phyloP scores from a whole-genome alignment of 2,888 invertebrate genomes.

The Girardia tigrina region DNA sequence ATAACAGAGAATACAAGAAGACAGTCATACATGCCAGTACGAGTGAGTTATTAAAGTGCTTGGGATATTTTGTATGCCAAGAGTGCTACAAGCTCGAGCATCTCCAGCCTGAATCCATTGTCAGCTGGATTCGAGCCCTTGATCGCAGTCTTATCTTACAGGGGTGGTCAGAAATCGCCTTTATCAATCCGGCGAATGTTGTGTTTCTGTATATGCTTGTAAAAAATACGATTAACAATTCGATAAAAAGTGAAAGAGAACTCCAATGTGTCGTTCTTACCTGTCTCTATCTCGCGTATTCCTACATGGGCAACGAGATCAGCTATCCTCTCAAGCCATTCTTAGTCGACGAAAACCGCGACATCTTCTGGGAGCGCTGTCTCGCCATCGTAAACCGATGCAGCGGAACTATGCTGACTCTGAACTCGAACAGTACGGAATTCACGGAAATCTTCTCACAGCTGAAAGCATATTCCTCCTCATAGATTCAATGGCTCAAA shows the following conservation, averaged over 20 bases:
- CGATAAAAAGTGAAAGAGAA: conserved; percentile 41
- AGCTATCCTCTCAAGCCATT: conserved; percentile 97
- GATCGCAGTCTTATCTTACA: conserved; percentile 86
- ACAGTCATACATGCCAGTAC: conserved; percentile 75
- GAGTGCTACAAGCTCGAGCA: conserved; percentile 71
- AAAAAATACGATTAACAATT: conserved; percentile 52
- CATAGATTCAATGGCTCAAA: neutral
- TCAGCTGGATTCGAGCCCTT: conserved; percentile 93
- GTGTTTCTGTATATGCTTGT: conserved; percentile 98
- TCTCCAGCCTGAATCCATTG: conserved; percentile 89
- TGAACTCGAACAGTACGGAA: conserved; percentile 92
- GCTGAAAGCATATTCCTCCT: conserved; percentile 51
- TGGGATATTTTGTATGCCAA: conserved; percentile 78
- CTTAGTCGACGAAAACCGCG: conserved; percentile 77
- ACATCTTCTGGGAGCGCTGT: conserved; percentile 92
- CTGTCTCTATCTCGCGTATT: conserved; percentile 92
- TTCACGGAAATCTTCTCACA: conserved; percentile 98
- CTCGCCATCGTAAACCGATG: conserved; percentile 62
- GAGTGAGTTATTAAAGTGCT: conserved; percentile 87
- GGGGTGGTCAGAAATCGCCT: conserved; percentile 94
- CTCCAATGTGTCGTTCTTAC: conserved; percentile 62
- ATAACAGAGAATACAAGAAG: conserved; percentile 41
- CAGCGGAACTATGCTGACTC: conserved; percentile 83
- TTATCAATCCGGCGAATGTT: conserved; percentile 98
- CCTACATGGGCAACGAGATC: conserved; percentile 97